Conservation (phyloP, 2,888 invertebrate genomes). For the Pasiphila rectangulata region DNA sequence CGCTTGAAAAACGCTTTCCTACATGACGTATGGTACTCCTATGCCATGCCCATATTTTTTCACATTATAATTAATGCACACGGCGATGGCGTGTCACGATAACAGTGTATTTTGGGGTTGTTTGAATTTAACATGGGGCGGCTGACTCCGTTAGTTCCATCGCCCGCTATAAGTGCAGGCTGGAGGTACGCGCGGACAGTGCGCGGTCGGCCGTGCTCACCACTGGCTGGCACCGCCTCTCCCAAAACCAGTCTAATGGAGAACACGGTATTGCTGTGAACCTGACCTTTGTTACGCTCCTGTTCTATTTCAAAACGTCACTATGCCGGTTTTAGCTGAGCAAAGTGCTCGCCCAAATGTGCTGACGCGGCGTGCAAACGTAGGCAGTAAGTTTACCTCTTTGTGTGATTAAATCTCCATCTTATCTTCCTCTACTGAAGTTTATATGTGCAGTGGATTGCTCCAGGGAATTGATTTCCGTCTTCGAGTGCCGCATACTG, state of each 20-base stretch:
- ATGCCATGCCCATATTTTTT: conserved; percentile 39
- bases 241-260: conserved; percentile 54
- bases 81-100: conserved; percentile 49
- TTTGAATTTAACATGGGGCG: conserved; percentile 66
- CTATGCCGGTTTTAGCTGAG: conserved; percentile 68
- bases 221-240: conserved; percentile 66
- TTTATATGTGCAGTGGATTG: conserved; percentile 31
- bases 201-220: conserved; percentile 70
- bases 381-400: conserved; percentile 66
- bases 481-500: conserved; percentile 45
- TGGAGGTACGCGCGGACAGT: conserved; percentile 65
- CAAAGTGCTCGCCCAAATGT: conserved; percentile 61
- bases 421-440: conserved; percentile 38
- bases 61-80: conserved; percentile 54
- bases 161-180: conserved; percentile 65
- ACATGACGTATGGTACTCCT: conserved; percentile 14
- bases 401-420: conserved; percentile 42
- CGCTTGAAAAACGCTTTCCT: conserved; percentile 38
- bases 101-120: conserved; percentile 59
- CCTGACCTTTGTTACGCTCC: conserved; percentile 52
- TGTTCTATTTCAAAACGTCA: conserved; percentile 38
- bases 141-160: conserved; percentile 52
- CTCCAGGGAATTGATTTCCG: conserved; percentile 44
- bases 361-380: conserved; percentile 55
- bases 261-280: conserved; percentile 60